phyloP scores from a whole-genome alignment of 2,888 invertebrate species.

The Saturnia pavonia region DNA sequence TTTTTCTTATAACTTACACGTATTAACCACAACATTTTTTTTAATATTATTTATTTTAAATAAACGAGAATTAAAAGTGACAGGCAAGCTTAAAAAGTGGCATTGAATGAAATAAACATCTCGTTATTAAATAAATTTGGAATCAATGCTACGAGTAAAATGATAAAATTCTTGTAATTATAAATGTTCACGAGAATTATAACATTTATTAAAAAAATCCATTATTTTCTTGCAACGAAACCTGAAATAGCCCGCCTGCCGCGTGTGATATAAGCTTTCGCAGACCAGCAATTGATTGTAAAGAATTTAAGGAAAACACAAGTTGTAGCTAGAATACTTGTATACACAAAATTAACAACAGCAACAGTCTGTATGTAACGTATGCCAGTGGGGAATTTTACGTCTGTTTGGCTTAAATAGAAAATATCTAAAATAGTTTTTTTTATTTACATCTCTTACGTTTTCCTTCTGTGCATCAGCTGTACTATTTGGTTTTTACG shows the following conservation, averaged over 20 bases:
- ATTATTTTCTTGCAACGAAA: neutral
- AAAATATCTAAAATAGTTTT: neutral
- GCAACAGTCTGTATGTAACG: neutral
- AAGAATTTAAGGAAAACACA: neutral
- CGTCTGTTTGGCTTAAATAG: neutral
- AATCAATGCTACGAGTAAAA: neutral
- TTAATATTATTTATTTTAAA: neutral
- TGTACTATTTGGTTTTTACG: neutral
- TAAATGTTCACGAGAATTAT: neutral
- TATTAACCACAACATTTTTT: too few relatives aligned
- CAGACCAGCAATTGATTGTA: neutral
- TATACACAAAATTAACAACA: neutral
- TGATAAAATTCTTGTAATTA: neutral
- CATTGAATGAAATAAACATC: neutral
- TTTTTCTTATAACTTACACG: neutral
- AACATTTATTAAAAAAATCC: neutral
- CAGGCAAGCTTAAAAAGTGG: neutral
- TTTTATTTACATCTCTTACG: neutral
- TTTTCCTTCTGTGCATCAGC: neutral
- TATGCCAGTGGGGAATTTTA: neutral
- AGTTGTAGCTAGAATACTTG: neutral
- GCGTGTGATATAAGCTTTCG: neutral
- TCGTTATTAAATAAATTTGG: neutral
- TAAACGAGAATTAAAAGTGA: neutral
- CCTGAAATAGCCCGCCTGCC: neutral